Evolutionary conservation across 2,797 vertebrate genomes (phyloP), one percentile per base, ranked within the genome.

Genomic region (Arrhamphus sclerolepis): DNA sequence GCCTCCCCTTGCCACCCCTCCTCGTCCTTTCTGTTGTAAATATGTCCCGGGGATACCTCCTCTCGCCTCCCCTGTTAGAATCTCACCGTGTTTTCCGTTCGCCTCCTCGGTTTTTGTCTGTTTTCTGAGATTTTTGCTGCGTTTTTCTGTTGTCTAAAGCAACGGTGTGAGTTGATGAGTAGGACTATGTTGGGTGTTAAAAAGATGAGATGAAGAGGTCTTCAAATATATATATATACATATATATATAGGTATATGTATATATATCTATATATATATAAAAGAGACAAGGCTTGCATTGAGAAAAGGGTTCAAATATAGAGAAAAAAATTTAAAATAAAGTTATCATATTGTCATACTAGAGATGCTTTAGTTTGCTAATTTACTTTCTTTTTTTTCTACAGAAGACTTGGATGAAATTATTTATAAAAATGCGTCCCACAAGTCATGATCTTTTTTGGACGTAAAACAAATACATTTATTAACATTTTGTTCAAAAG

Each of bases 331-430:
- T 88, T 78, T 89, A 92, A 83, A 82, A 90, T 92, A 90, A 86
- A 82, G 85, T 88, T 90, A 87, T 92, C 91, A 92, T 92, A 92
- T 91, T 93, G 87, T 93, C 92, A 92, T 91, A 93, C 90, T 92
- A 93, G 92, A 93, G 91, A 91, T 91, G 91, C 87, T 93, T 94
- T 93, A 94, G 89, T 92, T 94, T 87, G 91, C 86, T 72, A 91
- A 89, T 89, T 93, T 93, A 85, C 82, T 93, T 94, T 94, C 87
- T 90, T 92, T 94, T 89, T 91, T 94, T 93, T 94, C 90, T 93
- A 92, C 91, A 94, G 93, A 92, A 90, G 84, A 93, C 82, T 92
- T 91, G 91, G 89, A 93, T 93, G 89, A 92, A 91, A 90, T 93
- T 92, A 94, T 94, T 94, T 95, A 93, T 94, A 94, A 91, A 51